Evolutionary conservation across 2,888 invertebrate species (phyloP).

Genomic region (Lampropteryx suffumata): DNA sequence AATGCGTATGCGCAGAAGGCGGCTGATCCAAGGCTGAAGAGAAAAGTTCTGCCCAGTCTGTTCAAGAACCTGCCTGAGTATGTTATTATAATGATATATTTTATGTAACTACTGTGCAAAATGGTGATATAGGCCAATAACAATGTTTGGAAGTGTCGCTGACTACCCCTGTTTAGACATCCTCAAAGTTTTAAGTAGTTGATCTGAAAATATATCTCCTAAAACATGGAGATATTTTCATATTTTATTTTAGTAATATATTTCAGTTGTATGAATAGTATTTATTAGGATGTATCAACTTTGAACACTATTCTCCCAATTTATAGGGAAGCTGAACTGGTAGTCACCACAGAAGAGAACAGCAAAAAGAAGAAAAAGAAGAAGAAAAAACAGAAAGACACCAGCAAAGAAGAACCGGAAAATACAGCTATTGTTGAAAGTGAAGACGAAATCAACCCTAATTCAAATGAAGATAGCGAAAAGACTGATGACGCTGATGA

Average conservation of each 20-base stretch:
- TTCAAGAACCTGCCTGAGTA: constrained; percentile 80
- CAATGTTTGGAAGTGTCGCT: too few species aligned
- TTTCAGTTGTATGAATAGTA: not conserved
- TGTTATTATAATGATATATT: constrained; percentile 30
- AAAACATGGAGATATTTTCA: too few species aligned
- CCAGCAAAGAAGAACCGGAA: constrained; percentile 9
- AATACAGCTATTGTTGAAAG: constrained; percentile 15
- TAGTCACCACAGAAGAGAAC: constrained; percentile 55
- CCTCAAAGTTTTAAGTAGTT: too few species aligned
- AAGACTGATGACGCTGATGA: constrained; percentile 1
- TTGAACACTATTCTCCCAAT: too few species aligned
- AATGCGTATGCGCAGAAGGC: constrained; percentile 89
- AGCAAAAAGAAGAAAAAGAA: constrained; percentile 65
- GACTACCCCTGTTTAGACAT: too few species aligned
- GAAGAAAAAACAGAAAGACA: constrained; percentile 29
- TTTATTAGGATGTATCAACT: too few species aligned
- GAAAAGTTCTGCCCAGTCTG: constrained; percentile 90
- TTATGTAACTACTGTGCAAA: too few species aligned
- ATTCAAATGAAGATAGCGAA: constrained; percentile 18
- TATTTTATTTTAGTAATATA: not conserved
- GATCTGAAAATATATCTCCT: too few species aligned
- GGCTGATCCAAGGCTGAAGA: constrained; percentile 88
- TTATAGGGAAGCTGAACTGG: constrained; percentile 64
- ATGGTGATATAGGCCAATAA: too few species aligned
- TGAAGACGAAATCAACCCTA: constrained; percentile 23